Conservation (phyloP, 2,888 invertebrate species). For the Cinara cedri region DNA sequence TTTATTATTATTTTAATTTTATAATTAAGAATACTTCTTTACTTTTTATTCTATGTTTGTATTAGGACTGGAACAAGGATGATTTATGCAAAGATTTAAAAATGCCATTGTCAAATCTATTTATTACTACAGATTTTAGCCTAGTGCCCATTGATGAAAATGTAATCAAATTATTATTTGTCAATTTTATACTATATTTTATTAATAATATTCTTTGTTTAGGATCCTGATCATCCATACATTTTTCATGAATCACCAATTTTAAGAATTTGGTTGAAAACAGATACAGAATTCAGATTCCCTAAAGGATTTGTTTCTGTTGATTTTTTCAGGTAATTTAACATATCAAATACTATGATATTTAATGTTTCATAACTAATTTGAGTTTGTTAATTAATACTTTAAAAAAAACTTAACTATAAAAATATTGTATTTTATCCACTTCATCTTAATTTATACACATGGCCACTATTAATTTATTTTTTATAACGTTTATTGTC, state of each 20-base stretch:
- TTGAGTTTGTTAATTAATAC: too few relatives aligned
- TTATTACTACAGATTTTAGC: conserved; percentile 84
- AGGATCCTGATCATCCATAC: conserved; percentile 70
- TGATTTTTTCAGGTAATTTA: conserved; percentile 74
- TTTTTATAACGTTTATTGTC: too few relatives aligned
- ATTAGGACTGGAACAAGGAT: conserved; percentile 73
- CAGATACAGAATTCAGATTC: conserved; percentile 86
- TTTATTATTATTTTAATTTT: not conserved
- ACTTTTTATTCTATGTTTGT: not conserved
- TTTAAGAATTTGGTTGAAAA: conserved; percentile 90
- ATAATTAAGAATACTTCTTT: not conserved
- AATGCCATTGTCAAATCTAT: conserved; percentile 86
- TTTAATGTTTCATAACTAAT: conserved; percentile 17
- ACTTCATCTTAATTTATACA: too few relatives aligned
- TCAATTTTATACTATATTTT: not conserved
- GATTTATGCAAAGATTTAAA: conserved; percentile 71
- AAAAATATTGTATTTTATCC: too few relatives aligned
- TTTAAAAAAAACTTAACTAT: too few relatives aligned
- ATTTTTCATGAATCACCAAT: conserved; percentile 81
- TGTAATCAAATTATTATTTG: conserved; percentile 56
- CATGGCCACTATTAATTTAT: too few relatives aligned
- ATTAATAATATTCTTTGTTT: conserved; percentile 29
- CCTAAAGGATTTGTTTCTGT: conserved; percentile 86
- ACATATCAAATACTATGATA: conserved; percentile 21
- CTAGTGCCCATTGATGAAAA: conserved; percentile 71